Evolutionary conservation across 2,113 vertebrate genomes (phyloP).

Genomic region (Peromyscus maniculatus): DNA sequence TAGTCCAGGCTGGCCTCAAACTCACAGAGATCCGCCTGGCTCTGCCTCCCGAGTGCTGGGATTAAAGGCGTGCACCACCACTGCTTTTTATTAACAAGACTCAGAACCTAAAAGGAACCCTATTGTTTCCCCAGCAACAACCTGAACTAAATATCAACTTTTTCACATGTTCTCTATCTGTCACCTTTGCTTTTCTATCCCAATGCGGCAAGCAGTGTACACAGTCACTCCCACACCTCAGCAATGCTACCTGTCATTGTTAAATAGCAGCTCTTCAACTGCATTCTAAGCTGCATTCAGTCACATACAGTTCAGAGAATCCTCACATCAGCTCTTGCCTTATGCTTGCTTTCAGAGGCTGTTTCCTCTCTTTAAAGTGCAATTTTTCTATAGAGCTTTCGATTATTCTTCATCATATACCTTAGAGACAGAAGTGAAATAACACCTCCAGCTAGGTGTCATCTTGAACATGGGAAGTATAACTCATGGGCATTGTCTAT

Average conservation of each 20-base stretch:
- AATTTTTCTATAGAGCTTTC: background rate
- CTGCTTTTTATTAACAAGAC: background rate
- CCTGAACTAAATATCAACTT: background rate
- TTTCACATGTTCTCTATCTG: background rate
- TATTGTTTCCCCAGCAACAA: background rate
- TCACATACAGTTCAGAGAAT: background rate
- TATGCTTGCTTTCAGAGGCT: background rate
- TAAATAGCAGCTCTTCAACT: background rate
- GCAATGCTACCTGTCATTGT: background rate
- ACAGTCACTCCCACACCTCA: background rate
- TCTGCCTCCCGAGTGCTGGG: no score
- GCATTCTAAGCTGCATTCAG: background rate
- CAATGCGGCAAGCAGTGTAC: background rate
- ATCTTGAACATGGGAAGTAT: background rate
- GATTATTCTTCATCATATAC: background rate
- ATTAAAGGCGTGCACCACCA: no score
- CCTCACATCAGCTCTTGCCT: background rate
- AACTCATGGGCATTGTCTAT: fast-evolving
- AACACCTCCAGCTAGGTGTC: background rate
- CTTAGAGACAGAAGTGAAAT: background rate
- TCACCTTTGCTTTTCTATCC: background rate
- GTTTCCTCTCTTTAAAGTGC: background rate
- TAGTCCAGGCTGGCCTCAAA: no score
- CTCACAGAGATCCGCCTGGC: no score
- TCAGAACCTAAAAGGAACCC: background rate